Conservation (phyloP, 2,113 vertebrate species). For the Argyrosomus japonicus region DNA sequence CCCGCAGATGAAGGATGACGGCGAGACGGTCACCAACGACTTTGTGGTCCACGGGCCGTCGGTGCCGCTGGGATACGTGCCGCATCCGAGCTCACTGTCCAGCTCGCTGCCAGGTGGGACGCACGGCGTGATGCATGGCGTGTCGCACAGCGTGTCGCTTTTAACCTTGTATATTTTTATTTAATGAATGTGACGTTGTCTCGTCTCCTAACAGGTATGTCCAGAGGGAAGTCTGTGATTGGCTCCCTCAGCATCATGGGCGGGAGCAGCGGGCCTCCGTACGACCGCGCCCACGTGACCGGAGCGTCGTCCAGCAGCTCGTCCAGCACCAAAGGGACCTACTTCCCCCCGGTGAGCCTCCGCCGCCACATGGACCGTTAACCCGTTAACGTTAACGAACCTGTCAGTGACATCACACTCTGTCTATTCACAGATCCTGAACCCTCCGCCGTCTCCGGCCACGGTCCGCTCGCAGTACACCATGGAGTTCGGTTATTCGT, state of each 20-base stretch:
- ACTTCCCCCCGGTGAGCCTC: conserved; percentile 92
- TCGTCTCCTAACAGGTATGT: conserved; percentile 88
- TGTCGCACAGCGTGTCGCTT: too few species aligned
- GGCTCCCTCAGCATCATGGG: conserved; percentile 98
- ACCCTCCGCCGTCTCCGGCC: conserved; percentile 96
- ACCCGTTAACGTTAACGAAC: too few species aligned
- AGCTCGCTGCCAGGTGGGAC: conserved; percentile 82
- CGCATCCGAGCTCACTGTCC: conserved; percentile 93
- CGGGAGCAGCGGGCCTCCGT: conserved; percentile 95
- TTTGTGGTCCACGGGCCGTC: conserved; percentile 94
- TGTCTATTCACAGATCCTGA: conserved; percentile 91
- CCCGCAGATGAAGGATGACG: conserved; percentile 96
- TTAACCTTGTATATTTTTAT: too few species aligned
- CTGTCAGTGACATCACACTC: neutral
- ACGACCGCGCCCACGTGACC: conserved; percentile 96
- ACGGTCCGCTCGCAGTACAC: conserved; percentile 97
- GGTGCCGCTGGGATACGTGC: conserved; percentile 95
- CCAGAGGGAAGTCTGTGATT: conserved; percentile 96
- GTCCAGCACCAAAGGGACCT: conserved; percentile 97
- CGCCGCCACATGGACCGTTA: too few species aligned
- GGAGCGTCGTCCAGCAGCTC: conserved; percentile 98
- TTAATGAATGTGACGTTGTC: neutral
- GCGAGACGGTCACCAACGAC: conserved; percentile 95
- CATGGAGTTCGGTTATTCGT: conserved; percentile 97
- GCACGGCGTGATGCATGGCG: rapidly evolving